These are phyloP conservation scores for Drosophila eugracilis DNA, from an alignment of 1,140 invertebrate genomes.

Conservation along the genomic window DNA sequence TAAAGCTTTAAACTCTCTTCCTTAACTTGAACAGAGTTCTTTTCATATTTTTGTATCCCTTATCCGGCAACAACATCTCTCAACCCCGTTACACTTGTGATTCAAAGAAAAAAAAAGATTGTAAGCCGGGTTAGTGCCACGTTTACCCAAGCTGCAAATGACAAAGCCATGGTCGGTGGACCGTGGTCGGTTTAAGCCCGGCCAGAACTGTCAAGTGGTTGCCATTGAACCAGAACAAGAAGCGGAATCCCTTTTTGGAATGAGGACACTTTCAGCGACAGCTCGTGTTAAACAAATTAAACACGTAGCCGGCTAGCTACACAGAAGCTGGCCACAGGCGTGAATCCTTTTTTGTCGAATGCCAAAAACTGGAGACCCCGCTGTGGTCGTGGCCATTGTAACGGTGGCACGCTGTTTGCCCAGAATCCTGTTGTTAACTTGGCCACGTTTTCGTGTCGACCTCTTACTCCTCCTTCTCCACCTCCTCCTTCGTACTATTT, in stretches of 20 bases:
- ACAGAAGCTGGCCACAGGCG: constrained; percentile 12
- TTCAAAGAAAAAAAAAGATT: too few species aligned
- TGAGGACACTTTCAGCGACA: constrained; percentile 25
- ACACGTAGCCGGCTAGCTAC: constrained; percentile 54
- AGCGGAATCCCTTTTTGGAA: constrained; percentile 23
- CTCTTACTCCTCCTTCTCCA: constrained; percentile 2
- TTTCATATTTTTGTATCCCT: too few species aligned
- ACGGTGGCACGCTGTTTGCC: constrained; percentile 15
- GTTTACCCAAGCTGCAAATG: constrained; percentile 24
- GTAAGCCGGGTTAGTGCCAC: constrained; percentile 1
- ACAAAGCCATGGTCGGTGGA: constrained; percentile 25
- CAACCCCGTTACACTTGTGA: too few species aligned
- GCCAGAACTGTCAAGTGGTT: constrained; percentile 39
- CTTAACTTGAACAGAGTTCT: too few species aligned
- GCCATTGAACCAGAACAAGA: constrained; percentile 43
- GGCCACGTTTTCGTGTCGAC: constrained; percentile 42
- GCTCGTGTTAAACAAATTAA: constrained; percentile 74
- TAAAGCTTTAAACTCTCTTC: too few species aligned
- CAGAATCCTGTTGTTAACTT: constrained; percentile 61
- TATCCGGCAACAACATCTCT: too few species aligned
- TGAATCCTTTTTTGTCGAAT: constrained; percentile 57
- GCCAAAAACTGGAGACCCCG: constrained; percentile 41
- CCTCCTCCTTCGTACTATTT: background rate
- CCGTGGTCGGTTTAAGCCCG: constrained; percentile 14
- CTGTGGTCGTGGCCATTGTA: constrained; percentile 44